Evolutionary conservation across 2,797 vertebrate genomes (phyloP), one percentile per base, ranked within the genome.

Genomic region (Fratercula arctica): DNA sequence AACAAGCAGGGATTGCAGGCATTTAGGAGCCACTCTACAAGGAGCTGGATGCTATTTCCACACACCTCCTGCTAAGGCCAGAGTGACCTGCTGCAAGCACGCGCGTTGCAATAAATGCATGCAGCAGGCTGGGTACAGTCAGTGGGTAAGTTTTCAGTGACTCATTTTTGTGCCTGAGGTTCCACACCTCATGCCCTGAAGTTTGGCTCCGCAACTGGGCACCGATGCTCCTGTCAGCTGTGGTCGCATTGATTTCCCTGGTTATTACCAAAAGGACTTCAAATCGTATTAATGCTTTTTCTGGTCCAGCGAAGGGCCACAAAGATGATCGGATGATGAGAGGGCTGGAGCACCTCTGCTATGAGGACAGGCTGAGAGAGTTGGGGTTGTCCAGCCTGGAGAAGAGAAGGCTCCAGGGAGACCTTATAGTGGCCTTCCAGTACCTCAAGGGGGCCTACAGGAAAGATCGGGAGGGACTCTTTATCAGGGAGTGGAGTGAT

Each of bases 61-160:
- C 28, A 45, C 10, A 1, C 39, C 31, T 8, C 3, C 41, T 11
- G 0, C 33, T 21, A 29, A 35, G 0, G 4, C 29, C 48, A 23
- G 33, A 13, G 57, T 60, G 26, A 16, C 66, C 69, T 51, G 35
- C 74, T 35, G 29, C 80, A 39, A 46, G 72, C 13, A 8, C 2
- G 2, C 0, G 1, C 0, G 0, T 14, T 31, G 73, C 77, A 68
- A 13, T 31, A 43, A 45, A 45, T 35, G 45, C 77, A n/a, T 0
- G 0, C 50, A 39, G 61, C 64, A 35, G 74, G 26, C 26, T 76
- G 33, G 15, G 3, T 11, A 1, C 2, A 64, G 75, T 33, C 83
- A 56, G 10, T 0, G 9, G 67, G 14, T 13, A 41, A 29, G 11
- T 67, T 64, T 59, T 33, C 59, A 61, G 45, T 4, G 33, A 3